Evolutionary conservation across 2,797 vertebrate species (phyloP).

Genomic region (Podarcis siculus): DNA sequence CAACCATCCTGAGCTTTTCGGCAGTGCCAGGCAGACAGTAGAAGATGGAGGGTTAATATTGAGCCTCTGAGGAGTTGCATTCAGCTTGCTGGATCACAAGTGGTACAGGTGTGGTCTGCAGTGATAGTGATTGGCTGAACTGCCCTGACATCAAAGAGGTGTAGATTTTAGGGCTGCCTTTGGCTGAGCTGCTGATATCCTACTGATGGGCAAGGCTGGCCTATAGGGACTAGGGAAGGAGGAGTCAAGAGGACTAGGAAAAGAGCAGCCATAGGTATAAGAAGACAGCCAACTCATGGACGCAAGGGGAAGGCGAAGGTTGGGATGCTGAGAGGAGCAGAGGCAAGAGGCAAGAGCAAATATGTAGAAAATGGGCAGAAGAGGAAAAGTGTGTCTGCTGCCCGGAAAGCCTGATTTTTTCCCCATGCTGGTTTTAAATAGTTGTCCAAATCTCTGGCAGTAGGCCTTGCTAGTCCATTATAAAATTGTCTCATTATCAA

Average conservation of each 20-base stretch:
- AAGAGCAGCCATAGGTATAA: background rate
- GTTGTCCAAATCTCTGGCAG: background rate
- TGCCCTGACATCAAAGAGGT: background rate
- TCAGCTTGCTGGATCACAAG: background rate
- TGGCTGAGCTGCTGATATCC: background rate
- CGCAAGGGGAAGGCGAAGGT: background rate
- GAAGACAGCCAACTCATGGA: background rate
- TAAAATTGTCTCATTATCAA: background rate
- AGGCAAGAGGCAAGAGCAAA: background rate
- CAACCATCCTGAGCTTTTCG: too few relatives aligned
- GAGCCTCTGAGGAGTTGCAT: background rate
- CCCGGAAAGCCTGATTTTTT: background rate
- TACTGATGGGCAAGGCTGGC: background rate
- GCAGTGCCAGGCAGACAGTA: background rate
- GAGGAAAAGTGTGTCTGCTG: background rate
- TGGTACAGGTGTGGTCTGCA: background rate
- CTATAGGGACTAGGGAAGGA: background rate
- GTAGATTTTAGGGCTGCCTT: background rate
- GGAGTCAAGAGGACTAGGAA: background rate
- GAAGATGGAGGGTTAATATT: background rate
- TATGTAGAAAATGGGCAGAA: background rate
- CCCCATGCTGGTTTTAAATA: background rate
- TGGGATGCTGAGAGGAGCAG: background rate
- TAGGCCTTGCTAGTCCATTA: background rate
- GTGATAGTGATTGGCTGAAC: background rate